Base-by-base conservation (phyloP, 2,113 vertebrate genomes). In the Eonycteris spelaea region DNA sequence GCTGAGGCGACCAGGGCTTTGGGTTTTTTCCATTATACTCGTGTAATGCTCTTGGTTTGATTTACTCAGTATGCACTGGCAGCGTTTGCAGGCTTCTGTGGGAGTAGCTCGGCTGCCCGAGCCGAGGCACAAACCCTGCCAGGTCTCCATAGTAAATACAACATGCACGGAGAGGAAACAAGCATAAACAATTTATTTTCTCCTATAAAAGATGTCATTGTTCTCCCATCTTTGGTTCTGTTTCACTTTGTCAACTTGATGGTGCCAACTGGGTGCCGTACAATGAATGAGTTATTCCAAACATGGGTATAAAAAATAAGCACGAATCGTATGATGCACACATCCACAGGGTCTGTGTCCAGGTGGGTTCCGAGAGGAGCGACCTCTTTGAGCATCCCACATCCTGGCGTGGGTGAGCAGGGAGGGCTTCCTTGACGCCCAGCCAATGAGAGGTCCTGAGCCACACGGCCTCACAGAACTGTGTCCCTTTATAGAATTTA, bases 21-120 rank as follows among this genome's bases (percentile, higher is more conserved):
- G 95, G 98, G 94, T 68, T 98, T 98, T 97, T 98, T 97, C 97
- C 97, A 97, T 96, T 86, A 93, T 71, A 33, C 90, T 94, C 86
- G 35, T 87, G 94, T 82, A 73, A 90, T 40, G 61, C 91, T 90
- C 80, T 61, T 63, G 93, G 78, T 84, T 67, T 97, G 96, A 95
- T 96, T 96, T 92, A 96, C 90, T 97, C 94, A 93, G 95, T 87
- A 59, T 88, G 93, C 90, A 59, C 94, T 97, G 97, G 96, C 95
- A 97, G 94, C 61, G 2, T 86, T 1, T 84, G 94, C 75, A 95
- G 94, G 95, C 96, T 98, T 97, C 97, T 97, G 96, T 90, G 97
- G 96, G 95, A 97, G 96, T 93, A 19, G 48, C 75, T 82, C 86
- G 1, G 89, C 92, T 96, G 96, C 83, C 53, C 38, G 61, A 85